Evolutionary conservation across 2,888 invertebrate species (phyloP).

Genomic region (Heliconius aoede): DNA sequence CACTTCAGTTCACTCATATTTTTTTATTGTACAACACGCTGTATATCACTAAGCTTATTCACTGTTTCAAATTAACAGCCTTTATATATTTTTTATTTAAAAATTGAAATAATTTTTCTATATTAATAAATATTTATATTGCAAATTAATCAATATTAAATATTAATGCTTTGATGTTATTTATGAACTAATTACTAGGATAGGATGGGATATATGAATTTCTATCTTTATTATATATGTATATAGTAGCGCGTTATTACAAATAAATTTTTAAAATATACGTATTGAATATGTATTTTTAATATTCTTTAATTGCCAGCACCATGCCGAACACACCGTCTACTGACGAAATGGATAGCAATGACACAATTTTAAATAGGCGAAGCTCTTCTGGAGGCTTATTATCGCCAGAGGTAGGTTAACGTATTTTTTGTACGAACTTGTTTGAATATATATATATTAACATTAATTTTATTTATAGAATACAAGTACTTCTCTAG

Average conservation of each 20-base stretch:
- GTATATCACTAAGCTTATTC: conserved; percentile 18
- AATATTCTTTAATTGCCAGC: conserved; percentile 57
- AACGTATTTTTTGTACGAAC: background rate
- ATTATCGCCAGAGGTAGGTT: conserved; percentile 89
- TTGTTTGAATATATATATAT: too few species aligned
- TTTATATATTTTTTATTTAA: background rate
- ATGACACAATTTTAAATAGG: conserved; percentile 84
- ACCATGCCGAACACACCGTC: conserved; percentile 89
- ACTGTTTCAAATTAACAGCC: conserved; percentile 14
- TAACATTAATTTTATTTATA: too few species aligned
- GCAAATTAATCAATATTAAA: background rate
- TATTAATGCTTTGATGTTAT: conserved; percentile 32
- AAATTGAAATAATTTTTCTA: background rate
- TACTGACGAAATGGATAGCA: conserved; percentile 85
- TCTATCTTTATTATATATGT: background rate
- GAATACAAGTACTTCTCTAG: too few species aligned
- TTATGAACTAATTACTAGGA: conserved; percentile 22
- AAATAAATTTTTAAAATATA: background rate
- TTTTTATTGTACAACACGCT: conserved; percentile 20
- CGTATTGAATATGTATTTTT: conserved; percentile 49
- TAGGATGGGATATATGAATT: conserved; percentile 10
- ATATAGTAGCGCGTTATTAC: background rate
- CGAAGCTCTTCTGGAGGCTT: conserved; percentile 92
- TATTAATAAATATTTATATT: background rate
- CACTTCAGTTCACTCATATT: conserved; percentile 19